These are phyloP conservation scores for Cassiopea andromeda DNA, from an alignment of 30 jellyfish, hydroid and myxozoan species.

Conservation along the genomic window DNA sequence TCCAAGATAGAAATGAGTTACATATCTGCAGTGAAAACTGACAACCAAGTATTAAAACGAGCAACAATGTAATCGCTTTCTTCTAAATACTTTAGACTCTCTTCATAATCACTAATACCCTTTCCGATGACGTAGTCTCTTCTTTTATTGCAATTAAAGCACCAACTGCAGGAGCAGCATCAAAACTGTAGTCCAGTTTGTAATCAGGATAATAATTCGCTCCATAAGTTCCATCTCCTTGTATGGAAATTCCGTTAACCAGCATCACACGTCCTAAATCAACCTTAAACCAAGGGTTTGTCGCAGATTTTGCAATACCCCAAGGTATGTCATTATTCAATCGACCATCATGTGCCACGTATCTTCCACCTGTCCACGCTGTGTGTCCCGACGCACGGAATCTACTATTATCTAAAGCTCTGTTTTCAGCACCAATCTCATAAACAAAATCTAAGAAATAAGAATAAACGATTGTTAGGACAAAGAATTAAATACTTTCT, in stretches of 20 bases:
- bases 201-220: conserved; percentile 50
- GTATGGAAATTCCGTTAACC: conserved; percentile 68
- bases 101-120: conserved; percentile 21
- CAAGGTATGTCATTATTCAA: conserved; percentile 57
- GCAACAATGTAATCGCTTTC: no score
- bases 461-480: no score
- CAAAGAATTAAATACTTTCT: no score
- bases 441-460: conserved; percentile 1
- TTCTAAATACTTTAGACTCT: no score
- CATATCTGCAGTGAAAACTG: no score
- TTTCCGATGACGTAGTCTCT: conserved; percentile 20
- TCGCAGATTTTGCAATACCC: not conserved
- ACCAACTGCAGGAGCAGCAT: conserved; percentile 4
- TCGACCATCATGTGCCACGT: conserved; percentile 58
- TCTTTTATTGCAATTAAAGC: conserved; percentile 19
- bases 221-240: conserved; percentile 70
- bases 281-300: conserved; percentile 48
- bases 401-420: conserved; percentile 61
- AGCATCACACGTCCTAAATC: conserved; percentile 70
- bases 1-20: no score
- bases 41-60: no score
- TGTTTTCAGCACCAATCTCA: conserved; percentile 63
- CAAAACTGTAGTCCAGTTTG: conserved; percentile 51
- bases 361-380: conserved; percentile 23
- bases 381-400: conserved; percentile 34